A percentile compares a stretch with the other conserved stretches of the same genome.
Conservation (phyloP, 1,140 invertebrate species). For the Drepana arcuata region DNA sequence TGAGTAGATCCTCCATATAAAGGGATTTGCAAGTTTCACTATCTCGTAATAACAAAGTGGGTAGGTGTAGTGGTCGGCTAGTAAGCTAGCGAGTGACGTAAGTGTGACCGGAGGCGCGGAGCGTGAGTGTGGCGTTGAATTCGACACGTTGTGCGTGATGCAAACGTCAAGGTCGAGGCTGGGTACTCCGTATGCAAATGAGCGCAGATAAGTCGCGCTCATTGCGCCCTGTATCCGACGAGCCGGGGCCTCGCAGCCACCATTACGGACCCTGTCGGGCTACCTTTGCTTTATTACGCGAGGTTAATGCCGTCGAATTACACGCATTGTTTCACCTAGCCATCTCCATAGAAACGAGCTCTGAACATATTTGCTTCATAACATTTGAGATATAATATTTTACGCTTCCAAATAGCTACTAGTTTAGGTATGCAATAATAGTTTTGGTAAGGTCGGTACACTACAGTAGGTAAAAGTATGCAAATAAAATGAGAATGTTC, state of each 20-base stretch:
- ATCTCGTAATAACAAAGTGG: conserved; percentile 20
- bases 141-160: conserved; percentile 26
- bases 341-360: conserved; percentile 34
- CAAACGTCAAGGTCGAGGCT: conserved; percentile 60
- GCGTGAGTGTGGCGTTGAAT: conserved; percentile 19
- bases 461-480: too few species aligned
- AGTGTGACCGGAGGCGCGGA: conserved; percentile 13
- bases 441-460: too few species aligned
- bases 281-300: conserved; percentile 53
- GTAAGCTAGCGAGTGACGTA: conserved; percentile 4
- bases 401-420: too few species aligned
- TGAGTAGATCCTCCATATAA: too few species aligned
- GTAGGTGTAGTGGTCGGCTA: too few species aligned
- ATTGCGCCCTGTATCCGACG: conserved; percentile 47
- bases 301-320: conserved; percentile 60
- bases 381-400: neutral
- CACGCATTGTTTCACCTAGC: conserved; percentile 52
- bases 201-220: conserved; percentile 55
- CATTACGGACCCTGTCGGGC: conserved; percentile 43
- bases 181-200: conserved; percentile 59
- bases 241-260: conserved; percentile 28
- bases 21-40: conserved; percentile 15
- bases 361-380: conserved; percentile 3
- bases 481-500: too few species aligned
- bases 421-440: too few species aligned